Evolutionary conservation across 2,888 invertebrate species (phyloP).

Genomic region (Podabrus alpinus): DNA sequence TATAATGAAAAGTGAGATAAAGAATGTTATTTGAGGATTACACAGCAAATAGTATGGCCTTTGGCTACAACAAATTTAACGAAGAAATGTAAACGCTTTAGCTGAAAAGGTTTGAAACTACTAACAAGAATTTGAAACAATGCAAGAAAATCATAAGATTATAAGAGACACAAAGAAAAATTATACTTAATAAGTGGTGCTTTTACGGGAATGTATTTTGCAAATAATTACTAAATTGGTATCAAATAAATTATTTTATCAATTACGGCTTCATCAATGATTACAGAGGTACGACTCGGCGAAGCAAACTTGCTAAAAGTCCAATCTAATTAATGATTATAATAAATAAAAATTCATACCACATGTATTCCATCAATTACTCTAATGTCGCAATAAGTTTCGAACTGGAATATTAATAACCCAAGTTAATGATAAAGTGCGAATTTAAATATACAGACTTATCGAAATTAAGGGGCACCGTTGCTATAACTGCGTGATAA

Average conservation of each 20-base stretch:
- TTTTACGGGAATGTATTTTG: neutral
- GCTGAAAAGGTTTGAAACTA: neutral
- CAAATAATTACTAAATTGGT: neutral
- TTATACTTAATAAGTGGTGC: neutral
- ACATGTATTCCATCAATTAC: neutral
- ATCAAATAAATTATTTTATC: neutral
- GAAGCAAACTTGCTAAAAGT: neutral
- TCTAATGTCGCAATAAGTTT: neutral
- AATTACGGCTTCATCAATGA: neutral
- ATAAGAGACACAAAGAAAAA: neutral
- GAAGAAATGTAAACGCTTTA: neutral
- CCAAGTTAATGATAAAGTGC: neutral
- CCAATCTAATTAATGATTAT: neutral
- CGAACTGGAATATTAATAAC: neutral
- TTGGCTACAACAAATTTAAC: neutral
- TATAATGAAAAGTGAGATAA: neutral
- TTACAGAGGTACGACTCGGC: neutral
- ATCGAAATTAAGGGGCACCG: no score
- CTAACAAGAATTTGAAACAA: neutral
- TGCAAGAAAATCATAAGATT: neutral
- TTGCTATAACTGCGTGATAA: neutral
- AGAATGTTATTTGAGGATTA: neutral
- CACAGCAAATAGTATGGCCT: neutral
- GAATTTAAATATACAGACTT: no score
- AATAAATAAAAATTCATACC: neutral